Percentiles rank a stretch among this genome's conserved stretches.
Evolutionary conservation across 2,113 vertebrate genomes (phyloP).

Genomic region (Phainopepla nitens): DNA sequence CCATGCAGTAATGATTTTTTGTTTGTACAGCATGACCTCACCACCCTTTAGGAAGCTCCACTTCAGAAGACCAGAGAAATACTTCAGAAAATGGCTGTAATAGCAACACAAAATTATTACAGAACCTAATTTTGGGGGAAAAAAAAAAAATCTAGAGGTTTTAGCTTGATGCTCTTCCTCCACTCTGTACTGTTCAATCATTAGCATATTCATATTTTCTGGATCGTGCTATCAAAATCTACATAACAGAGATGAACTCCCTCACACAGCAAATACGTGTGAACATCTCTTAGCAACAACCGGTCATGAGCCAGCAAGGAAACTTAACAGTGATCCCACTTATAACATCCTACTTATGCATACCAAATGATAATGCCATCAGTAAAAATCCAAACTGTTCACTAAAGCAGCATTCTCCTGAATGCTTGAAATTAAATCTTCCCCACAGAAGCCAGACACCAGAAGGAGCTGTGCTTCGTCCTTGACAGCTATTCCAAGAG

Average conservation of each 20-base stretch:
- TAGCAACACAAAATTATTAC: background rate
- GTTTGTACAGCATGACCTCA: background rate
- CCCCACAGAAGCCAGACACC: slow-evolving; percentile 42
- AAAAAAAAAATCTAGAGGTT: background rate
- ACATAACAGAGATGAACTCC: slow-evolving; percentile 58
- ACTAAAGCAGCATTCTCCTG: background rate
- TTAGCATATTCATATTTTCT: slow-evolving; percentile 58
- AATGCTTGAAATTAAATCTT: slow-evolving; percentile 12
- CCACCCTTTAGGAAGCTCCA: background rate
- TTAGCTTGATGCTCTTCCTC: background rate
- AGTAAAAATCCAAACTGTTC: slow-evolving; percentile 43
- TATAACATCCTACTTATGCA: slow-evolving; percentile 66
- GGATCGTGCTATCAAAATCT: slow-evolving; percentile 60
- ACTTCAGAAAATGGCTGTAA: background rate
- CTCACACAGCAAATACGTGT: slow-evolving; percentile 60
- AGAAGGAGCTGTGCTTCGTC: slow-evolving; percentile 36
- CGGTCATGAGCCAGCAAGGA: slow-evolving; percentile 57
- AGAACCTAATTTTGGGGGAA: background rate
- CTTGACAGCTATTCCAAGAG: slow-evolving; percentile 51
- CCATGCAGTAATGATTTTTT: background rate
- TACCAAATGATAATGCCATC: slow-evolving; percentile 59
- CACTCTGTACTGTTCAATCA: slow-evolving; percentile 19
- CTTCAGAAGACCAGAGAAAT: background rate
- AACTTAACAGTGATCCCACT: slow-evolving; percentile 59
- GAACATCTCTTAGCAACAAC: slow-evolving; percentile 71